Percentiles rank a stretch among this genome's conserved stretches.
phyloP scores from a whole-genome alignment of 1,140 invertebrate genomes.

The Linepithema humile region DNA sequence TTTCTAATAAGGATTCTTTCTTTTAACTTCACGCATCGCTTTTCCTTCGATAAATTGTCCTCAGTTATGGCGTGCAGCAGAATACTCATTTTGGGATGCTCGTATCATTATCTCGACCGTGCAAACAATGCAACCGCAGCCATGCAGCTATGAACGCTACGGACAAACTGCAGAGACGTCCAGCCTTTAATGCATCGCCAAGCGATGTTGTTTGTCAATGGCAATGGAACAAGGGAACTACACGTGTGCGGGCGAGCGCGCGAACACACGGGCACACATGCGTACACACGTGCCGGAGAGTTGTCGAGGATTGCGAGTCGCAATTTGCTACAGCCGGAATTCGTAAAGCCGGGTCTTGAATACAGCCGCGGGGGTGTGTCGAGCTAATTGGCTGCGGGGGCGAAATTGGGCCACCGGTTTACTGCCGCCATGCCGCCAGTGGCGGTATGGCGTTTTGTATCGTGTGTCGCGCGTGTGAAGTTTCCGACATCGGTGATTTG shows the following conservation, averaged over 20 bases:
- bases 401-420: slow-evolving; percentile 64
- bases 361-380: slow-evolving; percentile 59
- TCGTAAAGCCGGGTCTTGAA: slow-evolving; percentile 64
- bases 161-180: slow-evolving; percentile 62
- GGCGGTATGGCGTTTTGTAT: slow-evolving; percentile 23
- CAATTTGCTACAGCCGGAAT: slow-evolving; percentile 60
- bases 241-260: not conserved
- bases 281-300: slow-evolving; percentile 40
- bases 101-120: slow-evolving; percentile 66
- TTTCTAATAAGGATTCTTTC: not conserved
- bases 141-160: slow-evolving; percentile 16
- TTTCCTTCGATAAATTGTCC: not conserved
- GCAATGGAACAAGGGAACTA: slow-evolving; percentile 25
- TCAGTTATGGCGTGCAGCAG: not conserved
- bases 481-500: slow-evolving; percentile 38
- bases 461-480: slow-evolving; percentile 6
- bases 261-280: not conserved
- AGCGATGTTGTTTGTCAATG: slow-evolving; percentile 55
- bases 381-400: slow-evolving; percentile 66
- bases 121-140: slow-evolving; percentile 68
- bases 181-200: slow-evolving; percentile 60
- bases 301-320: slow-evolving; percentile 59
- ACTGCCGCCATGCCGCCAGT: slow-evolving; percentile 9
- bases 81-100: slow-evolving; percentile 19
- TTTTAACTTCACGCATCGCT: not conserved